Conservation (phyloP, 1,140 invertebrate species). For the Hermetia illucens region DNA sequence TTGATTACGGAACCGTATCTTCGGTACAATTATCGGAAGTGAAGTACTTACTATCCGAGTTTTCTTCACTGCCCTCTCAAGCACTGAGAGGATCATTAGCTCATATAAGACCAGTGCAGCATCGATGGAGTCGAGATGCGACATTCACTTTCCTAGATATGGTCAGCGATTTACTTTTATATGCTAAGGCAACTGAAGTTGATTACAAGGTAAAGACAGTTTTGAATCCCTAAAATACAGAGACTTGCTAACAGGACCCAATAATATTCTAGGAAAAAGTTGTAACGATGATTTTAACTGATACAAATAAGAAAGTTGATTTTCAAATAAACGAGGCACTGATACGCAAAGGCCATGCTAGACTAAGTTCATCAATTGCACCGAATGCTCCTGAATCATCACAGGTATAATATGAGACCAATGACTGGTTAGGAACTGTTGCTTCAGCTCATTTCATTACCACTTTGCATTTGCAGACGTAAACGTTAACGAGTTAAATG, state of each 20-base stretch:
- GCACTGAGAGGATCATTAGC: slow-evolving; percentile 8
- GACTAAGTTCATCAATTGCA: too few relatives aligned
- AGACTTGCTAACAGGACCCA: background rate
- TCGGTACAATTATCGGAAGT: slow-evolving; percentile 9
- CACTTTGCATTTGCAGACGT: too few relatives aligned
- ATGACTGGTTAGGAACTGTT: too few relatives aligned
- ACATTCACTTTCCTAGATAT: slow-evolving; percentile 5
- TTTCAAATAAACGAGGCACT: slow-evolving; percentile 12
- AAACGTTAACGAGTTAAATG: too few relatives aligned
- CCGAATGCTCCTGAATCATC: too few relatives aligned
- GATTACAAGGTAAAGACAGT: slow-evolving; percentile 7
- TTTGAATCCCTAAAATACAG: background rate
- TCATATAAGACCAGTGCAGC: slow-evolving; percentile 6
- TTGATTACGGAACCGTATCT: slow-evolving; percentile 16
- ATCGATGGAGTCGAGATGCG: slow-evolving; percentile 6
- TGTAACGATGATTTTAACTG: slow-evolving; percentile 13
- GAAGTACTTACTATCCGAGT: slow-evolving; percentile 13
- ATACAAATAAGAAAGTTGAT: slow-evolving; percentile 6
- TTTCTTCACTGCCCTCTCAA: slow-evolving; percentile 12
- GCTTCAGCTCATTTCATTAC: too few relatives aligned
- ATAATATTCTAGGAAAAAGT: slow-evolving; percentile 5
- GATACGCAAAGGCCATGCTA: slow-evolving; percentile 13
- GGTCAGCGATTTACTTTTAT: slow-evolving; percentile 5
- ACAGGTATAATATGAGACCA: too few relatives aligned
- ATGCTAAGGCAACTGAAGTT: slow-evolving; percentile 8